Evolutionary conservation across 2,888 invertebrate species (phyloP).

Genomic region (Lasioglossum vierecki): DNA sequence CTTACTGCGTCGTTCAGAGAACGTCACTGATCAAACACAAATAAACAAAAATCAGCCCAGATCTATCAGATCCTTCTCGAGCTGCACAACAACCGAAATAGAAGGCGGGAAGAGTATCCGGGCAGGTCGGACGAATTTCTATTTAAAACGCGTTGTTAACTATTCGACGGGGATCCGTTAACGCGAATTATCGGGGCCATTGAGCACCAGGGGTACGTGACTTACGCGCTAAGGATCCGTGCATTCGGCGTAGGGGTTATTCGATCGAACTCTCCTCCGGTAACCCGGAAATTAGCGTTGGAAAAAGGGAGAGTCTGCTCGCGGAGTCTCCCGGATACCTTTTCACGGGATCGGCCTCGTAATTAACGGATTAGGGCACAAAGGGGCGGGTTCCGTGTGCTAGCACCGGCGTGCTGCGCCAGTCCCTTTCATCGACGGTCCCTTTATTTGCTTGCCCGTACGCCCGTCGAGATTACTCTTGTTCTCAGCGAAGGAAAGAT

Average conservation of each 20-base stretch:
- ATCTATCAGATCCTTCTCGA: neutral
- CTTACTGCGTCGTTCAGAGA: neutral
- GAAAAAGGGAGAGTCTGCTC: neutral
- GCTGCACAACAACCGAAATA: neutral
- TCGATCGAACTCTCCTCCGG: neutral
- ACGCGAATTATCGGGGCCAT: constrained; percentile 16
- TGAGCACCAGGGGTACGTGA: neutral
- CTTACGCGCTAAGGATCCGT: neutral
- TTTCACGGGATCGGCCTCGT: constrained; percentile 12
- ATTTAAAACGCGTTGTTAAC: constrained; percentile 8
- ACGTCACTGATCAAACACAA: neutral
- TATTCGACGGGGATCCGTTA: constrained; percentile 7
- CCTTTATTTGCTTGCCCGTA: constrained; percentile 13
- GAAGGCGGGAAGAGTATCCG: neutral
- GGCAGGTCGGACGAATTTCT: neutral
- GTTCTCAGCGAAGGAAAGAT: neutral
- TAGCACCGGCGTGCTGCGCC: neutral
- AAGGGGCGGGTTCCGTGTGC: constrained; percentile 2
- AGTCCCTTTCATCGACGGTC: constrained; percentile 5
- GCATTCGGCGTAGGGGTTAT: neutral
- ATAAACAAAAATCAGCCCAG: neutral
- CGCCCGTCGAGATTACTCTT: constrained; percentile 5
- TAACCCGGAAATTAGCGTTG: constrained; percentile 12
- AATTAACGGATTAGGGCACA: constrained; percentile 18
- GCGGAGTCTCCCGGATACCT: constrained; percentile 7